phyloP scores from a whole-genome alignment of 2,797 vertebrate genomes.

The Varecia variegata region DNA sequence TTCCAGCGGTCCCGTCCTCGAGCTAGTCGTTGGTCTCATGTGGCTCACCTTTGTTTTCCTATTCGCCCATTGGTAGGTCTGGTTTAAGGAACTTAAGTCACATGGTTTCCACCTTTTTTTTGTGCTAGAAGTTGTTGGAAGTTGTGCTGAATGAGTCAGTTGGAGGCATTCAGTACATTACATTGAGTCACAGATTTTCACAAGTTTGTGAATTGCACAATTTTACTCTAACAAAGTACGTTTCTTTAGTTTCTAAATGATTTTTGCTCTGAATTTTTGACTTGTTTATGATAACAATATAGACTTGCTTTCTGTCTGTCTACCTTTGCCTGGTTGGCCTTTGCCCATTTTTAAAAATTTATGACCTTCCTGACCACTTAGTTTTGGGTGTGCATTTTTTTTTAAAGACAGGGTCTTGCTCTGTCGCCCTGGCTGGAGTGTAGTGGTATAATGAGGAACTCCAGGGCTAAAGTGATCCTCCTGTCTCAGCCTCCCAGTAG shows the following conservation, averaged over 20 bases:
- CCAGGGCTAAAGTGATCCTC: neutral
- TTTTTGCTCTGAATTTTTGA: neutral
- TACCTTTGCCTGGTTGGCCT: neutral
- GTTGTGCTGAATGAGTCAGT: neutral
- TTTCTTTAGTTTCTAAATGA: neutral
- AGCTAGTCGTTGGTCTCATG: neutral
- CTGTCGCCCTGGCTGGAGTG: neutral
- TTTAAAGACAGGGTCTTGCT: neutral
- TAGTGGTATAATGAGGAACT: neutral
- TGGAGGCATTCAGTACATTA: neutral
- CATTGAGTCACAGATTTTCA: neutral
- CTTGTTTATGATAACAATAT: neutral
- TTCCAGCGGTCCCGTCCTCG: neutral
- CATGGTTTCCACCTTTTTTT: neutral
- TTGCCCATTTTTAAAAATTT: neutral
- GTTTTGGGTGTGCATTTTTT: neutral
- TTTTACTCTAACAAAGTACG: neutral
- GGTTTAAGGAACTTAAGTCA: neutral
- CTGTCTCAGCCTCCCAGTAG: neutral
- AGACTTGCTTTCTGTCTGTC: neutral
- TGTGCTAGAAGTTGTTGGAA: neutral
- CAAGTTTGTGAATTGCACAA: neutral
- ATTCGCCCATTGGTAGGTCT: neutral
- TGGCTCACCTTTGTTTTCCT: neutral
- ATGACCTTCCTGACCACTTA: neutral